These are phyloP conservation scores for Serripes groenlandicus DNA, from an alignment of 2,888 invertebrate species.

Conservation along the genomic window DNA sequence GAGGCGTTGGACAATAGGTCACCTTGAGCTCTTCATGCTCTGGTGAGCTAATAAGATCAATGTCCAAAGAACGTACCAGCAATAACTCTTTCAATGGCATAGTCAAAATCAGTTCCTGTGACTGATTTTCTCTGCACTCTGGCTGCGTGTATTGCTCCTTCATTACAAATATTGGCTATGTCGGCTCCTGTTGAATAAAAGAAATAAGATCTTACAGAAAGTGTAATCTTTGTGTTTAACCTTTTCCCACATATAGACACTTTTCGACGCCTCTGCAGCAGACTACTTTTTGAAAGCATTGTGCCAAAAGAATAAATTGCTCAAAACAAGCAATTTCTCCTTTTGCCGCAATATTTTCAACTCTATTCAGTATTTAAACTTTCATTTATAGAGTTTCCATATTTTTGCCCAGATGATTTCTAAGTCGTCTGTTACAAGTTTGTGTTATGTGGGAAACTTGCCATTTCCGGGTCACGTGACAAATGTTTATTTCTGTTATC, in stretches of 20 bases:
- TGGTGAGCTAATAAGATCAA: no score
- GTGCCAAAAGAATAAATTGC: not conserved
- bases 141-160: constrained; percentile 98
- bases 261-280: no score
- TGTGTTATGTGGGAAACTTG: no score
- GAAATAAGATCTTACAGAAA: not conserved
- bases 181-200: constrained; percentile 93
- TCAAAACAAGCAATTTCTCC: not conserved
- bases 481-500: no score
- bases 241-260: no score
- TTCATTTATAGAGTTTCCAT: not conserved
- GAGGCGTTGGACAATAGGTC: no score
- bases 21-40: no score
- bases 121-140: constrained; percentile 91
- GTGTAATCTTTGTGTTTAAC: not conserved
- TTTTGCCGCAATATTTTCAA: not conserved
- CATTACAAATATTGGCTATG: constrained; percentile 99
- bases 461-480: no score
- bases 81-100: constrained; percentile 97
- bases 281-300: not conserved
- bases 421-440: no score
- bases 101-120: constrained; percentile 92
- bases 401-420: no score
- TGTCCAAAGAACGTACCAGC: constrained; percentile 90
- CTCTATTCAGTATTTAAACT: not conserved